These are phyloP conservation scores for Metellina segmentata DNA, from an alignment of 2,888 invertebrate genomes.

Conservation along the genomic window DNA sequence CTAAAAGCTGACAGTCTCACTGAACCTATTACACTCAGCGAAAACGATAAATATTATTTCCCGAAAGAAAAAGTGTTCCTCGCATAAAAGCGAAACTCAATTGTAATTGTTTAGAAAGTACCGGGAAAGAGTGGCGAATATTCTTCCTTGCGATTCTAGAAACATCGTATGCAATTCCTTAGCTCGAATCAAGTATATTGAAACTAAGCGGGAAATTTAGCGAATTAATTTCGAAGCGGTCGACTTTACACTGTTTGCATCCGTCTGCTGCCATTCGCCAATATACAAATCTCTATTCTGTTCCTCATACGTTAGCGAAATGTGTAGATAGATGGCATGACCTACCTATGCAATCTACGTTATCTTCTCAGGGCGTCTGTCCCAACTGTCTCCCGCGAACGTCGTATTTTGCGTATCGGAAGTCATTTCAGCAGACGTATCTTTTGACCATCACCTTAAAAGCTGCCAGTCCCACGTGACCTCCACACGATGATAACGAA, in stretches of 20 bases:
- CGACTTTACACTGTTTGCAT: neutral
- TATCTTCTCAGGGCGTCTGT: neutral
- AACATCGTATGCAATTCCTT: too few species aligned
- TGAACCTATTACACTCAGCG: constrained; percentile 6
- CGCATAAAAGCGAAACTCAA: constrained; percentile 9
- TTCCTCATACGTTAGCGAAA: too few species aligned
- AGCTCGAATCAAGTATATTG: too few species aligned
- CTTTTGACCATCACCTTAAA: constrained; percentile 32
- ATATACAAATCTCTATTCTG: too few species aligned
- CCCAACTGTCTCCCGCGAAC: neutral
- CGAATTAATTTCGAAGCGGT: too few species aligned
- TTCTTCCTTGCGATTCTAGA: too few species aligned
- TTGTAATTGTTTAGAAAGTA: constrained; percentile 2
- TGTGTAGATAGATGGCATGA: too few species aligned
- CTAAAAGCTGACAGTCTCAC: neutral
- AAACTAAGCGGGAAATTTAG: too few species aligned
- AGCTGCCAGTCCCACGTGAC: neutral
- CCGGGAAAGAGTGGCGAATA: neutral
- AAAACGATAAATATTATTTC: neutral
- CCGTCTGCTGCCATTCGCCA: too few species aligned
- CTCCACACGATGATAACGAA: neutral
- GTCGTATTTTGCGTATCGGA: constrained; percentile 15
- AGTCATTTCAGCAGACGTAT: constrained; percentile 34
- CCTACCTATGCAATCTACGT: neutral
- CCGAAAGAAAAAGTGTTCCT: too few species aligned